Evolutionary conservation across 2,797 vertebrate genomes (phyloP).

Genomic region (Gambusia yucatana): DNA sequence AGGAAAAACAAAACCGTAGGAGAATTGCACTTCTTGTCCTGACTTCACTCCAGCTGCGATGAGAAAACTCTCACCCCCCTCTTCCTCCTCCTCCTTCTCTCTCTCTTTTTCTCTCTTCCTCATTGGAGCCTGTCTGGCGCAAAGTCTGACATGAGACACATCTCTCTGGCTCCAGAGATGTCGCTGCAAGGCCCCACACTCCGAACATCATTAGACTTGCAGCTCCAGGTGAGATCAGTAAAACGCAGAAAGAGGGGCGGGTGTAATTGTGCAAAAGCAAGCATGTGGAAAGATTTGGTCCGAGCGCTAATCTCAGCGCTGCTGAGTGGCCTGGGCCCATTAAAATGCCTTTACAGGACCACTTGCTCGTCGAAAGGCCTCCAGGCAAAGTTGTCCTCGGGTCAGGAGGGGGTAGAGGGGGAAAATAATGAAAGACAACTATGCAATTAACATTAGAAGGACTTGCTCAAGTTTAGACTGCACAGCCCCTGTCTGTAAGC

Average conservation of each 20-base stretch:
- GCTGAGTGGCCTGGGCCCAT: slow-evolving; percentile 51
- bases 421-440: slow-evolving; percentile 68
- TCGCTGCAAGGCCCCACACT: slow-evolving; percentile 69
- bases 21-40: slow-evolving; percentile 66
- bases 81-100: slow-evolving; percentile 13
- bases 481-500: slow-evolving; percentile 67
- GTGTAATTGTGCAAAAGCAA: slow-evolving; percentile 25
- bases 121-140: slow-evolving; percentile 73
- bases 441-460: slow-evolving; percentile 77
- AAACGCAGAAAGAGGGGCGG: slow-evolving; percentile 16
- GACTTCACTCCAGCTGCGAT: slow-evolving; percentile 61
- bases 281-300: slow-evolving; percentile 34
- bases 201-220: slow-evolving; percentile 71
- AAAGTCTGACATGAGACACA: slow-evolving; percentile 73
- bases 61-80: slow-evolving; percentile 47
- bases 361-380: slow-evolving; percentile 68
- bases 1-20: slow-evolving; percentile 63
- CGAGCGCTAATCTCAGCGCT: slow-evolving; percentile 49
- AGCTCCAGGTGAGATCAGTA: slow-evolving; percentile 67
- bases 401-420: slow-evolving; percentile 32
- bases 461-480: slow-evolving; percentile 72
- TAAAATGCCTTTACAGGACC: slow-evolving; percentile 69
- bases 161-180: slow-evolving; percentile 67
- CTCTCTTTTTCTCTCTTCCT: slow-evolving; percentile 21
- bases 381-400: slow-evolving; percentile 44